phyloP scores from a whole-genome alignment of 2,888 invertebrate species.

The Ctenicera cuprea region DNA sequence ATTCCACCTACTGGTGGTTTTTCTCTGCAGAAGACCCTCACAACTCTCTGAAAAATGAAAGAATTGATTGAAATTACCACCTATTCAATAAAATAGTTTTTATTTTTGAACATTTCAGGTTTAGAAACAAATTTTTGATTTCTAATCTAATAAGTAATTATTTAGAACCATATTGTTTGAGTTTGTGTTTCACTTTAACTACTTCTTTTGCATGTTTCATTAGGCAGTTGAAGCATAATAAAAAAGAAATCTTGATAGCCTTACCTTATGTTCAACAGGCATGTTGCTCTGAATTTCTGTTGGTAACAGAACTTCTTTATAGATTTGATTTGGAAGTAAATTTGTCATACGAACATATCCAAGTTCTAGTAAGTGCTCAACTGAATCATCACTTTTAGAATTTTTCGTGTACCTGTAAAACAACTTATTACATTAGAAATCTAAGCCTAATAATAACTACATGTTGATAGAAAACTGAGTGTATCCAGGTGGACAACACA shows the following conservation, averaged over 20 bases:
- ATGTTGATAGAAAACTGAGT: no score
- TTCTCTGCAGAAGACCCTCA: conserved; percentile 96
- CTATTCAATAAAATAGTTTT: not conserved
- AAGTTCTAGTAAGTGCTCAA: conserved; percentile 96
- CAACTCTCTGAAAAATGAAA: conserved; percentile 79
- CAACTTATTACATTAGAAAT: not conserved
- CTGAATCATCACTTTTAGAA: conserved; percentile 96
- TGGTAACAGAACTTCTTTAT: conserved; percentile 90
- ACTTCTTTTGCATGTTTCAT: no score
- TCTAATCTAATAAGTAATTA: no score
- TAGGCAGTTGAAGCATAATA: no score
- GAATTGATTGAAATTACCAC: no score
- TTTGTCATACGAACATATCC: conserved; percentile 98
- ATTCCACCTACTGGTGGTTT: conserved; percentile 99
- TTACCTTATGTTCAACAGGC: conserved; percentile 89
- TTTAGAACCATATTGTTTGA: no score
- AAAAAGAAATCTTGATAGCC: no score
- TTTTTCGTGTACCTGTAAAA: conserved; percentile 90
- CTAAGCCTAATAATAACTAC: no score
- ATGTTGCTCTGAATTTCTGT: conserved; percentile 89
- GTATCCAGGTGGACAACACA: no score
- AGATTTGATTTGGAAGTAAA: conserved; percentile 93
- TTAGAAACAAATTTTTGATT: no score
- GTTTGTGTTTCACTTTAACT: no score
- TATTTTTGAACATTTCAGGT: no score